Evolutionary conservation across 2,113 vertebrate genomes (phyloP).

Genomic region (Piaya cayana): DNA sequence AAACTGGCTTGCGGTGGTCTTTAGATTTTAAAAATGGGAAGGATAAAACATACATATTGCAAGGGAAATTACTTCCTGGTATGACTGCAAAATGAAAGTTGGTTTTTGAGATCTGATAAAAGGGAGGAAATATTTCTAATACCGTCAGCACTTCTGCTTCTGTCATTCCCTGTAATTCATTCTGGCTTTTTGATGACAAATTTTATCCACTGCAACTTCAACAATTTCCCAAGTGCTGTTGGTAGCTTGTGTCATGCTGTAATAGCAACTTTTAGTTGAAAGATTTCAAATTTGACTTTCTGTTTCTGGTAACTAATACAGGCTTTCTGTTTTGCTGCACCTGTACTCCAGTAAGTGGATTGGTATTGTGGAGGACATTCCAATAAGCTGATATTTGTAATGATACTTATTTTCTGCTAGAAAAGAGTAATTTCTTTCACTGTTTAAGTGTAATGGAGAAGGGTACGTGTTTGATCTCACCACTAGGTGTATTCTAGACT

Average conservation of each 20-base stretch:
- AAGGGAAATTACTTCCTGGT: not conserved
- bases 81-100: not conserved
- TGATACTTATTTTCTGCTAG: not conserved
- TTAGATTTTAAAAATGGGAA: not conserved
- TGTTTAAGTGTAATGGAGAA: not conserved
- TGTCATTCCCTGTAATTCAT: not conserved
- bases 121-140: not conserved
- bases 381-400: not conserved
- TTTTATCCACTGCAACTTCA: not conserved
- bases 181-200: constrained; percentile 12
- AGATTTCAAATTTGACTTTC: not conserved
- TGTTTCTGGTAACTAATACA: not conserved
- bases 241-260: not conserved
- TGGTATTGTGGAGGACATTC: not conserved
- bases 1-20: not conserved
- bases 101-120: not conserved
- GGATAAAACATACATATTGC: not conserved
- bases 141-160: not conserved
- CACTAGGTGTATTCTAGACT: not conserved
- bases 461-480: not conserved
- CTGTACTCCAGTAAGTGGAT: not conserved
- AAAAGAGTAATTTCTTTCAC: not conserved
- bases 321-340: not conserved
- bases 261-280: not conserved
- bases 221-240: not conserved